phyloP scores from a whole-genome alignment of 2,797 vertebrate genomes.

The Limosa lapponica region DNA sequence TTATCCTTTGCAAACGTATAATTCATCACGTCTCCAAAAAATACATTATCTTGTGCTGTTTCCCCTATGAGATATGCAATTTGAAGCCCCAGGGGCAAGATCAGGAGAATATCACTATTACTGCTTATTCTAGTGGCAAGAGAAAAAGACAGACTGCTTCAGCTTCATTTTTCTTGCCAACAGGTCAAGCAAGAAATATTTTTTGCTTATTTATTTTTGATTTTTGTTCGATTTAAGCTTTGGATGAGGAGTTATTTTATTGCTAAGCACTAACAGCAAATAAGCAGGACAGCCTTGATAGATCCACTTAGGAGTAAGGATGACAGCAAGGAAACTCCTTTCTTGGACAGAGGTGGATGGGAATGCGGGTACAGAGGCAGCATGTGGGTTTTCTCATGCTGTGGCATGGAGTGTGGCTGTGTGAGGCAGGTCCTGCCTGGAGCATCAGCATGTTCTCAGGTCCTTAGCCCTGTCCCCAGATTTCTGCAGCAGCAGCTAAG shows the following conservation, averaged over 20 bases:
- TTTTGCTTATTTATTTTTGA: neutral
- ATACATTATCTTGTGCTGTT: neutral
- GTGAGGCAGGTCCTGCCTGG: neutral
- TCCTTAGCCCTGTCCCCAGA: neutral
- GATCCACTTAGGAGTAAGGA: neutral
- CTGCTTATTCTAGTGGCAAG: neutral
- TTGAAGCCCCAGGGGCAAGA: neutral
- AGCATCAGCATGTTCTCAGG: rapidly evolving
- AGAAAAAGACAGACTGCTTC: neutral
- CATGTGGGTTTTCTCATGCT: neutral
- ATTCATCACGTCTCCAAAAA: neutral
- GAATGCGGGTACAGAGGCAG: neutral
- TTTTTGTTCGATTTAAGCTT: neutral
- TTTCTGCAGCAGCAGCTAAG: neutral
- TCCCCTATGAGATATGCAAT: neutral
- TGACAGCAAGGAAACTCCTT: neutral
- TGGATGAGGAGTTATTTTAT: neutral
- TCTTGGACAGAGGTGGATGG: neutral
- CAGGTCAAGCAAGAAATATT: neutral
- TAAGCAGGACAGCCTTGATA: neutral
- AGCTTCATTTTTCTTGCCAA: neutral
- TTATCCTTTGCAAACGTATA: neutral
- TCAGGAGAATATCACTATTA: neutral
- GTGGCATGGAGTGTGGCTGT: neutral
- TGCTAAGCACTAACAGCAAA: neutral